Percentiles rank a stretch among this genome's conserved stretches.
Evolutionary conservation across 2,888 invertebrate genomes (phyloP).

Genomic region (Euproctis similis): DNA sequence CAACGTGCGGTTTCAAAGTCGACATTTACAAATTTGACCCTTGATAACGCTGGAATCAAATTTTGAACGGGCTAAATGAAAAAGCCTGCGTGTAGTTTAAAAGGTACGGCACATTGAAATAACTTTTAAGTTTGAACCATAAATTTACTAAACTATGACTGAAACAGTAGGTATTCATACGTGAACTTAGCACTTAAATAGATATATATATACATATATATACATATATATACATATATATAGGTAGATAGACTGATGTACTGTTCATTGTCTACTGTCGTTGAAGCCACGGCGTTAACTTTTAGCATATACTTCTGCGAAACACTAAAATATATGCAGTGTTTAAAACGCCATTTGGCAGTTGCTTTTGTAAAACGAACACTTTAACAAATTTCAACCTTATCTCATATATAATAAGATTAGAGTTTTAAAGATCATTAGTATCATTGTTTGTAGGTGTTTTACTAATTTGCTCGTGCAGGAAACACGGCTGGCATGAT

Average conservation of each 20-base stretch:
- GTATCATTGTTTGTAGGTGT: conserved; percentile 46
- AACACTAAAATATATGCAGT: conserved; percentile 63
- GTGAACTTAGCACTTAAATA: conserved; percentile 54
- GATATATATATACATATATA: too few species aligned
- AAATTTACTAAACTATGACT: conserved; percentile 32
- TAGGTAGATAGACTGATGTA: conserved; percentile 41
- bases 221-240: too few species aligned
- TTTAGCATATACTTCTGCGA: conserved; percentile 57
- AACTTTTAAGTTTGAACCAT: conserved; percentile 20
- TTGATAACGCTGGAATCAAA: conserved; percentile 14
- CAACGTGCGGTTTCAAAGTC: conserved; percentile 49
- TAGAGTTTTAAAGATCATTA: conserved; percentile 22
- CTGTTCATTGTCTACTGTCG: conserved; percentile 57
- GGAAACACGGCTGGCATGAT: conserved; percentile 72
- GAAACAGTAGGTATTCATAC: too few species aligned
- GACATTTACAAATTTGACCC: conserved; percentile 28
- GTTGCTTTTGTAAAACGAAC: conserved; percentile 14
- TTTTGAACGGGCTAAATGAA: conserved; percentile 7
- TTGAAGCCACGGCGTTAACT: conserved; percentile 49
- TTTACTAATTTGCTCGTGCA: conserved; percentile 70
- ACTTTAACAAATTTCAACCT: conserved; percentile 26
- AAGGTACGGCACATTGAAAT: conserved; percentile 11
- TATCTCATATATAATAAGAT: conserved; percentile 28
- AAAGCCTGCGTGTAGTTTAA: conserved; percentile 19
- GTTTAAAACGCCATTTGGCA: conserved; percentile 32